phyloP scores from a whole-genome alignment of 2,797 vertebrate species.

The Sciaenops ocellatus region DNA sequence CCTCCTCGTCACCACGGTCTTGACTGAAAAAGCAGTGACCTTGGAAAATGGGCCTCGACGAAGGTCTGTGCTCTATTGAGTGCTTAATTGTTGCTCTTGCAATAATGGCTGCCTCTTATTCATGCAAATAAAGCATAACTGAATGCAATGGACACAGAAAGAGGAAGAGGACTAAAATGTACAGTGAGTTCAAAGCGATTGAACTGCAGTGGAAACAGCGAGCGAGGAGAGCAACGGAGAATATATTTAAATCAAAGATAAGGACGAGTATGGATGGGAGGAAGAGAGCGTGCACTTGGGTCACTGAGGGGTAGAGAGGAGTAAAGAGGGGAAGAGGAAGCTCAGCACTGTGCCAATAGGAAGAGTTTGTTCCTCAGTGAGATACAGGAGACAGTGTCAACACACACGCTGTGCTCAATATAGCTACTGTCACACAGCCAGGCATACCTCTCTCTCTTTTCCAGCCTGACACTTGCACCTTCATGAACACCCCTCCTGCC shows the following conservation, averaged over 20 bases:
- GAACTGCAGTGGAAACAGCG: constrained; percentile 27
- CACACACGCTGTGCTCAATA: constrained; percentile 86
- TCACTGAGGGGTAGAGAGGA: constrained; percentile 53
- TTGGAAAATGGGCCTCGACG: constrained; percentile 16
- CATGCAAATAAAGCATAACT: constrained; percentile 44
- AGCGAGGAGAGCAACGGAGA: constrained; percentile 14
- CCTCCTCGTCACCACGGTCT: neutral
- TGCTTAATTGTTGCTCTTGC: constrained; percentile 37
- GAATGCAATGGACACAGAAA: constrained; percentile 33
- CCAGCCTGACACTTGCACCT: constrained; percentile 78
- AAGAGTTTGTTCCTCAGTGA: constrained; percentile 87
- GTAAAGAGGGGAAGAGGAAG: constrained; percentile 68
- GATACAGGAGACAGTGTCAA: constrained; percentile 87
- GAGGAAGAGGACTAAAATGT: constrained; percentile 38
- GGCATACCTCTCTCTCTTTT: constrained; percentile 77
- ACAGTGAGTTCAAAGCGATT: constrained; percentile 24
- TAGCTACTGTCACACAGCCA: constrained; percentile 86
- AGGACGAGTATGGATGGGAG: constrained; percentile 28
- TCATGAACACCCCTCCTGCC: constrained; percentile 59
- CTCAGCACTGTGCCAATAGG: constrained; percentile 82
- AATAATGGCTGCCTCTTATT: constrained; percentile 27
- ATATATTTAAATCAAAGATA: constrained; percentile 37
- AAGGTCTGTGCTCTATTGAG: constrained; percentile 24
- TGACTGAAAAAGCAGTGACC: neutral
- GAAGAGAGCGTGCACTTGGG: constrained; percentile 48